Evolutionary conservation across 2,113 vertebrate genomes (phyloP).

Genomic region (Pseudorhombus dupliciocellatus): DNA sequence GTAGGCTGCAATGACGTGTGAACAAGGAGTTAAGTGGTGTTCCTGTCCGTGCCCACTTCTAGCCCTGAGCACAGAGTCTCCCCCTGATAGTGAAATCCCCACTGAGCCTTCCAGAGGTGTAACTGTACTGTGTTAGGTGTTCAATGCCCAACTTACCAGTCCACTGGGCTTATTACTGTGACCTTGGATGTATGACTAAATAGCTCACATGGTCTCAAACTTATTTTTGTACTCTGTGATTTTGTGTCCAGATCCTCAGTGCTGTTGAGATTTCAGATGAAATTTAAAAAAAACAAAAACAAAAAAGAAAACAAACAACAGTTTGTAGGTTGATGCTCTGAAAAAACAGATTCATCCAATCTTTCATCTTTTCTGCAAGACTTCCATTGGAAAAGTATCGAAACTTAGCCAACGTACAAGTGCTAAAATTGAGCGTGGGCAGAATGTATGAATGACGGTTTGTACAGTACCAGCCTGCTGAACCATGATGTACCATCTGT

Average conservation of each 20-base stretch:
- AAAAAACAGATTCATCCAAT: slow-evolving; percentile 20
- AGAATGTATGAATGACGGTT: slow-evolving; percentile 48
- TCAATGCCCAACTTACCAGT: slow-evolving; percentile 30
- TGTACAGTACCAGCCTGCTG: slow-evolving; percentile 39
- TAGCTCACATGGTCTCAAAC: slow-evolving; percentile 26
- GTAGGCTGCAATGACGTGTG: neutral
- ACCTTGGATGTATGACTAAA: slow-evolving; percentile 52
- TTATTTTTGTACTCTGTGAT: slow-evolving; percentile 68
- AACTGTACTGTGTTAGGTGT: slow-evolving; percentile 41
- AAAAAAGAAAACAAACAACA: slow-evolving; percentile 6
- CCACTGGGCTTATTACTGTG: slow-evolving; percentile 34
- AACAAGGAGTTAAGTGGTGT: slow-evolving; percentile 35
- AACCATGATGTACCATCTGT: slow-evolving; percentile 53
- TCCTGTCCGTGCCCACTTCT: slow-evolving; percentile 40
- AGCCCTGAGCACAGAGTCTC: neutral
- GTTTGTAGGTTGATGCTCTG: slow-evolving; percentile 25
- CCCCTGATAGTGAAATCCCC: slow-evolving; percentile 33
- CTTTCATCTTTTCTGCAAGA: slow-evolving; percentile 39
- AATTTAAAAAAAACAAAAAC: neutral
- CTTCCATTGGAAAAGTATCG: slow-evolving; percentile 33
- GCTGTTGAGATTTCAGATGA: slow-evolving; percentile 17
- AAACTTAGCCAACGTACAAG: slow-evolving; percentile 50
- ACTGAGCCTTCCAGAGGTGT: slow-evolving; percentile 26
- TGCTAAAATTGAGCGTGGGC: slow-evolving; percentile 43
- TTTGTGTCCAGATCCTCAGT: slow-evolving; percentile 34